Conservation (phyloP, 2,888 invertebrate genomes). For the Hypercompe scribonia region DNA sequence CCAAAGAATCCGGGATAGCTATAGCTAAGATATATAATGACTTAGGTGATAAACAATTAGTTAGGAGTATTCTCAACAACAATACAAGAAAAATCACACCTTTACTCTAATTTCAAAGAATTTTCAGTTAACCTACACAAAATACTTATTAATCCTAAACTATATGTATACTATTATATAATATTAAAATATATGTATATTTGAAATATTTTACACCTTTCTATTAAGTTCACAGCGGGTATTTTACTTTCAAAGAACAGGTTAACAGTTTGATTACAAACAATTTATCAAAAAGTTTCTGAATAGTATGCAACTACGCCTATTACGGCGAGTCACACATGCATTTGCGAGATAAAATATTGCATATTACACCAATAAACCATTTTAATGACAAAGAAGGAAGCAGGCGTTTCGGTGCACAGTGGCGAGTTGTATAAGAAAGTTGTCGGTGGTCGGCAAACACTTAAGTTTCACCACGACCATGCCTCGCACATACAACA, state of each 20-base stretch:
- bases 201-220: not conserved
- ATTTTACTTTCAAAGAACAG: not conserved
- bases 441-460: conserved; percentile 59
- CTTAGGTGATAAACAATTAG: too few relatives aligned
- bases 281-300: conserved; percentile 45
- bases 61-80: too few relatives aligned
- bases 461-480: conserved; percentile 68
- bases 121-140: too few relatives aligned
- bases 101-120: too few relatives aligned
- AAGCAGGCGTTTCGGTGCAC: conserved; percentile 59
- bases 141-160: too few relatives aligned
- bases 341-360: conserved; percentile 55
- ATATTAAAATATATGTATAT: not conserved
- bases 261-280: conserved; percentile 31
- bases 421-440: conserved; percentile 60
- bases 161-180: too few relatives aligned
- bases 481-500: conserved; percentile 66
- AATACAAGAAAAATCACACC: not conserved
- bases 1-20: too few relatives aligned
- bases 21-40: too few relatives aligned
- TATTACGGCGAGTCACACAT: conserved; percentile 42
- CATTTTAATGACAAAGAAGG: conserved; percentile 67
- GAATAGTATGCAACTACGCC: conserved; percentile 50
- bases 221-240: not conserved
- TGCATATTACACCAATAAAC: conserved; percentile 68